Base-by-base conservation (phyloP, 2,888 invertebrate species). In the Neoascia interrupta region DNA sequence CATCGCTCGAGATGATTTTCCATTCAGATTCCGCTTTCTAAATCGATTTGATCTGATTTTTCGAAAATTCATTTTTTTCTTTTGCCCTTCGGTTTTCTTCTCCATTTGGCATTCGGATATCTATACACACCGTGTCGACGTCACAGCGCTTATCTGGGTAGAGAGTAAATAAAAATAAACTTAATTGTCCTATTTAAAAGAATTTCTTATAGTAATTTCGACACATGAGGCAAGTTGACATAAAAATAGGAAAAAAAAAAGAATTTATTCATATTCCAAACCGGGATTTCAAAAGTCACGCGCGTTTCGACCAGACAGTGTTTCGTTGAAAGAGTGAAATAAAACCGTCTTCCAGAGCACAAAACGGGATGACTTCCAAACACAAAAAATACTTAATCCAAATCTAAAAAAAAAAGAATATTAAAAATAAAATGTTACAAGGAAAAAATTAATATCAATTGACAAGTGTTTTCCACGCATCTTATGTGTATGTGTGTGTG, bases 111-210 rank as follows among this genome's bases (percentile, higher is more conserved):
- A 31, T 73, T 56, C 15, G n/a, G n/a, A n/a, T n/a, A n/a, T n/a
- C n/a, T n/a, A 49, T 68, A 54, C 61, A 47, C 49, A 70, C 58
- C 54, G 43, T 64, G 47, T 58, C 75, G 63, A 70, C 75, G 75
- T 76, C 70, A 70, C 47, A 76, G 6, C 45, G 70, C 63, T 76
- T 76, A 76, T 70, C 75, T 70, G 34, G 70, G 75, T 53, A 64
- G 75, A 76, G 75, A 76, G 68, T 58, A 70, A 76, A 70, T 76
- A 76, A 64, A 70, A 76, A 70, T 76, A 76, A 76, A 76, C 63
- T 58, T 64, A 54, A 69, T 64, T 70, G 70, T 58, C 56, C 75
- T 26, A 76, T 69, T 69, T 63, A 45, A 60, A 49, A 26, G 16
- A n/a, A 54, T 39, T 51, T 53, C 53, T 74, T 58, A 45, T 60